These are phyloP conservation scores for Lithosia quadra DNA, from an alignment of 2,888 invertebrate species.

Conservation along the genomic window DNA sequence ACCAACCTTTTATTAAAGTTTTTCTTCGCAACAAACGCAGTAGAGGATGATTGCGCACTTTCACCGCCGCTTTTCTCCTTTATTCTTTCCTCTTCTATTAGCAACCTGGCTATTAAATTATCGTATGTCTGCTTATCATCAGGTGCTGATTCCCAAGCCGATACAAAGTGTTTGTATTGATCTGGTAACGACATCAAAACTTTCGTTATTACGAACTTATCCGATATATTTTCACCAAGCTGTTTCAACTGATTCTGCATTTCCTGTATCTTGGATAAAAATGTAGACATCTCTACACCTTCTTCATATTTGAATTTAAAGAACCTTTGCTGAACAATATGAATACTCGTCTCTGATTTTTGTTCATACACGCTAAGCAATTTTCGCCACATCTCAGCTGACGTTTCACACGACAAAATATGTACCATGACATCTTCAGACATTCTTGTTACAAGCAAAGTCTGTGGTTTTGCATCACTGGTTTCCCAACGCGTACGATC, in stretches of 20 bases:
- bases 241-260: neutral
- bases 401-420: neutral
- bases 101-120: slow-evolving; percentile 4
- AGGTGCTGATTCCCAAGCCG: slow-evolving; percentile 8
- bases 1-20: slow-evolving; percentile 5
- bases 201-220: slow-evolving; percentile 7
- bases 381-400: neutral
- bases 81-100: slow-evolving; percentile 6
- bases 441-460: neutral
- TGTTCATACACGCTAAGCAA: neutral
- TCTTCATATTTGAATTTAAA: neutral
- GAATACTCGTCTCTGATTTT: neutral
- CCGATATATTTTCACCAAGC: neutral
- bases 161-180: slow-evolving; percentile 6
- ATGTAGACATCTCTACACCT: neutral
- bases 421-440: neutral
- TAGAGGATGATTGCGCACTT: too few species aligned
- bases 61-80: too few species aligned
- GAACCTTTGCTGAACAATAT: neutral
- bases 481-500: too few species aligned
- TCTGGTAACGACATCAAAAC: slow-evolving; percentile 9
- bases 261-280: neutral
- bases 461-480: too few species aligned
- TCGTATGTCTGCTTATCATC: slow-evolving; percentile 8
- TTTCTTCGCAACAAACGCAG: too few species aligned